Evolutionary conservation across 2,797 vertebrate genomes (phyloP).

Genomic region (Carduelis carduelis): DNA sequence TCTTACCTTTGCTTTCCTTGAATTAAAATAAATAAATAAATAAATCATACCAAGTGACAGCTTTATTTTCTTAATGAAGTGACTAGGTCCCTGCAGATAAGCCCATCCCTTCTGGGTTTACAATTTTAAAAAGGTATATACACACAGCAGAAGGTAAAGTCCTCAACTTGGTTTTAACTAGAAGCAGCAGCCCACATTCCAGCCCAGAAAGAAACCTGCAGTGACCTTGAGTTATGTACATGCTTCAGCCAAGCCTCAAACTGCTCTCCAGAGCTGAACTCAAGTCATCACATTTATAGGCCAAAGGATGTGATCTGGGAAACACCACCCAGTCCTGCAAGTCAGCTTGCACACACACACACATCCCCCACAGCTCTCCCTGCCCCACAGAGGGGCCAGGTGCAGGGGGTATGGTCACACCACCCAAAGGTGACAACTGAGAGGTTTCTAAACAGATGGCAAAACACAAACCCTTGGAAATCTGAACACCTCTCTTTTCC

Average conservation of each 20-base stretch:
- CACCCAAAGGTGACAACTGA: neutral
- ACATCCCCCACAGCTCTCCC: neutral
- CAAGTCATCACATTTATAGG: neutral
- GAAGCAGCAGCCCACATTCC: neutral
- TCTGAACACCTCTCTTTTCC: neutral
- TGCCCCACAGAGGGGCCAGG: accelerated
- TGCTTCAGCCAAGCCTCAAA: neutral
- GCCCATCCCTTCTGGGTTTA: neutral
- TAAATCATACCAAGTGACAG: neutral
- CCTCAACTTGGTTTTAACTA: neutral
- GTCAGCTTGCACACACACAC: neutral
- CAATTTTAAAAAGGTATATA: neutral
- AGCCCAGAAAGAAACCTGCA: neutral
- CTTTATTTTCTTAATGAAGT: neutral
- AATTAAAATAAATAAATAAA: neutral
- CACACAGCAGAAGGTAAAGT: neutral
- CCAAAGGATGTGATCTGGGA: neutral
- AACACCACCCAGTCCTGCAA: neutral
- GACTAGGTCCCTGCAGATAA: neutral
- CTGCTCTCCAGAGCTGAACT: neutral
- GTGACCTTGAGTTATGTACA: neutral
- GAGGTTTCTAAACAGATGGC: neutral
- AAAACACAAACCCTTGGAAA: neutral
- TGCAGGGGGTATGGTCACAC: accelerated
- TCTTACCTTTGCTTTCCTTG: neutral